Evolutionary conservation across 2,888 invertebrate genomes (phyloP), one percentile per base, ranked within the genome.

Genomic region (Argynnis bischoffii): DNA sequence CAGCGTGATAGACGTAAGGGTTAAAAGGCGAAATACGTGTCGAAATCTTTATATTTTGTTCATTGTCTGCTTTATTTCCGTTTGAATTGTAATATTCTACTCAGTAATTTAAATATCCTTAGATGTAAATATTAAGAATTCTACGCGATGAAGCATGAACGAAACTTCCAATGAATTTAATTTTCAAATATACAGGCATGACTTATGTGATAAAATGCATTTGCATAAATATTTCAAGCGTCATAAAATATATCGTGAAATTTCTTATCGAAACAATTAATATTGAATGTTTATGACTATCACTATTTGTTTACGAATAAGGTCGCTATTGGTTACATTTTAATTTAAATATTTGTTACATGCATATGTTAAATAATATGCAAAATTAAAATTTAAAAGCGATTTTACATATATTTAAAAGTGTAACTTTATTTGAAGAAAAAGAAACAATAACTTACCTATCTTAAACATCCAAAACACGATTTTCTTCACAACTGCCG

Each of bases 251-350:
- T 46, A 64, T 57, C 63, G 53, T 53, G 57, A 59, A 65, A 54
- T 53, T 59, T 60, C 50, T 60, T 65, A 65, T 59, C 65, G 41
- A n/a, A 15, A 47, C n/a, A 46, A 26, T 47, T 18, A 51, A 57
- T 31, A 35, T 50, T 41, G 21, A 54, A 13, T 18, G 46, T 31
- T 31, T 61, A 14, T 16, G 26, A 18, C 41, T 55, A 51, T 51
- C 13, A n/a, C 26, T 46, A 63, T 69, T 66, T 70, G 69, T 70
- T 70, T 70, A 67, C 69, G 15, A 51, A 6, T 18, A 55, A 26
- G 47, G 69, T 70, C 54, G 67, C 69, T 56, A 70, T 60, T 55
- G 69, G 69, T 67, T 70, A 70, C 70, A 60, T 67, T 66, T 55
- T 63, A 31, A 26, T 41, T 66, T 57, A 57, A 57, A 53, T 54